phyloP scores from a whole-genome alignment of 2,888 invertebrate species.

The Lordiphosa fenestrarum region DNA sequence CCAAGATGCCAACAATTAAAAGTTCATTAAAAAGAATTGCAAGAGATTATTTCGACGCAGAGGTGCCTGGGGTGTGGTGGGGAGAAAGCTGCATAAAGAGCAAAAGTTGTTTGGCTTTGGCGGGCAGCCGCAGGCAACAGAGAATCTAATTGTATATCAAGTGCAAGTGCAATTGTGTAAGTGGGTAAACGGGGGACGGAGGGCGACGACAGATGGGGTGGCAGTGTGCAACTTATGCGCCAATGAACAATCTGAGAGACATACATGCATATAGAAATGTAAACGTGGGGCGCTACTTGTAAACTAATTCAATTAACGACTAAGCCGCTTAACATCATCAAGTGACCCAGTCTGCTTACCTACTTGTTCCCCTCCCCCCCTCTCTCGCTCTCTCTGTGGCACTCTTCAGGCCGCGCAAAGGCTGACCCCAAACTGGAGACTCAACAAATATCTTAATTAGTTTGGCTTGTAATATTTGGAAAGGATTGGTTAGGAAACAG shows the following conservation, averaged over 20 bases:
- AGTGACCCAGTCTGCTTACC: constrained; percentile 35
- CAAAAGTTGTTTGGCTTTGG: constrained; percentile 41
- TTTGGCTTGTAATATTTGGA: constrained; percentile 32
- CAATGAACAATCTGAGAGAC: constrained; percentile 39
- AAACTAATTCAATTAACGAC: constrained; percentile 72
- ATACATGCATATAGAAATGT: constrained; percentile 27
- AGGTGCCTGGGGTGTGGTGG: neutral
- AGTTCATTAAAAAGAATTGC: constrained; percentile 62
- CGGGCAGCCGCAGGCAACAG: constrained; percentile 44
- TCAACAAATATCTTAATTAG: constrained; percentile 54
- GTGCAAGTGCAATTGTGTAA: constrained; percentile 64
- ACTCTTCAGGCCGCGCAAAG: constrained; percentile 15
- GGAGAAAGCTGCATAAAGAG: constrained; percentile 33
- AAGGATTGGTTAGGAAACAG: neutral
- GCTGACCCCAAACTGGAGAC: constrained; percentile 56
- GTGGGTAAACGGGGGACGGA: constrained; percentile 16
- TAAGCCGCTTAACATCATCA: constrained; percentile 68
- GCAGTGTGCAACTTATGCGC: constrained; percentile 50
- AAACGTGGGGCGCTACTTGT: constrained; percentile 56
- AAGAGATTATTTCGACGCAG: constrained; percentile 23
- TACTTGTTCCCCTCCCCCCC: neutral
- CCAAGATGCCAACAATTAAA: constrained; percentile 70
- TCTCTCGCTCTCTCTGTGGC: neutral
- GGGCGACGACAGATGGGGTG: constrained; percentile 3
- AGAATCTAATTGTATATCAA: constrained; percentile 66